Conservation (phyloP, 2,797 vertebrate species). For the Phylloscopus collybita region DNA sequence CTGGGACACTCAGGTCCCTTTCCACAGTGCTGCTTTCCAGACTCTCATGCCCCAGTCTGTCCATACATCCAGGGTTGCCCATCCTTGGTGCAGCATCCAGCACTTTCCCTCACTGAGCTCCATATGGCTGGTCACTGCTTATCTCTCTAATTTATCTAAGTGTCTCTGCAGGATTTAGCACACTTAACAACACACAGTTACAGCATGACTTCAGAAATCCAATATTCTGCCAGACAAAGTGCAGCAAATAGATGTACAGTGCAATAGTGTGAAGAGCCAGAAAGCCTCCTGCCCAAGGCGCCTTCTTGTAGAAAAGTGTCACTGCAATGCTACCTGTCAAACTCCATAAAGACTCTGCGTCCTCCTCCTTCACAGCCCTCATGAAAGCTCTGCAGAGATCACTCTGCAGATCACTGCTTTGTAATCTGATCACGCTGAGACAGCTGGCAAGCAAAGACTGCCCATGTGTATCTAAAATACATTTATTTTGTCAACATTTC, state of each 20-base stretch:
- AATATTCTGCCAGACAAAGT: neutral
- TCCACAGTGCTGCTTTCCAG: neutral
- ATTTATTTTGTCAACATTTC: neutral
- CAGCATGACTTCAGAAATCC: neutral
- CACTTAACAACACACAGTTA: neutral
- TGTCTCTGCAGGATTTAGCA: neutral
- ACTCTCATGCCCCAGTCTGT: neutral
- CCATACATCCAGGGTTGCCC: accelerated
- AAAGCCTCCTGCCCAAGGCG: neutral
- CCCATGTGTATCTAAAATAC: neutral
- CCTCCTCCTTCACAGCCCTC: neutral
- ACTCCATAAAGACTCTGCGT: neutral
- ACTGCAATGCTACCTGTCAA: neutral
- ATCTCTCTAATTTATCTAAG: neutral
- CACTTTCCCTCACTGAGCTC: neutral
- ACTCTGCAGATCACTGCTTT: neutral
- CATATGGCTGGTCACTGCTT: neutral
- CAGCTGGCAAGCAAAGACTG: neutral
- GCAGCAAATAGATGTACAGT: neutral
- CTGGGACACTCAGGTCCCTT: neutral
- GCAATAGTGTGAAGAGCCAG: neutral
- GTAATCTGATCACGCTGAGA: neutral
- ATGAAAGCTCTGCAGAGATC: neutral
- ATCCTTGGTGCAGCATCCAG: neutral
- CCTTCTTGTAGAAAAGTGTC: neutral